Base-by-base conservation (phyloP, 2,888 invertebrate species). In the Chrysotoxum bicinctum region DNA sequence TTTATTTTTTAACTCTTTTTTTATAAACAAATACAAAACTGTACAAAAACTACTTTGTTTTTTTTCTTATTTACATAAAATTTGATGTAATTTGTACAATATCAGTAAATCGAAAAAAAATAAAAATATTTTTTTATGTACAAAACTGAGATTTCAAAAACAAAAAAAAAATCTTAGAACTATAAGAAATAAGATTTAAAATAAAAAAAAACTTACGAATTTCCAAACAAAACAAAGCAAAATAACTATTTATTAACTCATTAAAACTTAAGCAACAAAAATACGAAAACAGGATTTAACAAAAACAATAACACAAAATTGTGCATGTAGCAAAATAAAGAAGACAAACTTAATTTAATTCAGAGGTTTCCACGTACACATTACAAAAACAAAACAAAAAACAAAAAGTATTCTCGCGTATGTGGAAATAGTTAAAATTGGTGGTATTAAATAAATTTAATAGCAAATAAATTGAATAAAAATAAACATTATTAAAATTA, bases 361-460 rank as follows among this genome's bases (percentile, higher is more conserved):
- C 82, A 86, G 64, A 64, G 77, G 73, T 85, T 85, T 81, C 81
- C 85, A 85, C 85, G 73, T 56, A 60, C 85, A 72, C 70, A 62
- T 30, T 19, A 78, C 26, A 77, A 26, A 81, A 37, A 60, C 0
- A 43, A 73, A 70, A 32, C 64, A 62, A 37, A 43, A 21, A 64
- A 72, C 14, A 30, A 32, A 45, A 35, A 23, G 37, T n/a, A 66
- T 48, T 80, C 76, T 58, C 50, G 64, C 56, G 74, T 82, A 78
- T 86, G 86, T 82, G 80, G 76, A 86, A 86, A 86, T 85, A 81
- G 81, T 45, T 64, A 64, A 62, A 79, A 85, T 85, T 85, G 76
- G 85, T 85, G 85, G 81, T 81, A 81, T 85, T 85, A 85, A 85
- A 85, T 81, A 81, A 85, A 85, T 85, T 85, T 16, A 85, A 81